A percentile compares a stretch with the other conserved stretches of the same genome.
phyloP scores from a whole-genome alignment of 2,113 vertebrate genomes.

The Sigmodon hispidus region DNA sequence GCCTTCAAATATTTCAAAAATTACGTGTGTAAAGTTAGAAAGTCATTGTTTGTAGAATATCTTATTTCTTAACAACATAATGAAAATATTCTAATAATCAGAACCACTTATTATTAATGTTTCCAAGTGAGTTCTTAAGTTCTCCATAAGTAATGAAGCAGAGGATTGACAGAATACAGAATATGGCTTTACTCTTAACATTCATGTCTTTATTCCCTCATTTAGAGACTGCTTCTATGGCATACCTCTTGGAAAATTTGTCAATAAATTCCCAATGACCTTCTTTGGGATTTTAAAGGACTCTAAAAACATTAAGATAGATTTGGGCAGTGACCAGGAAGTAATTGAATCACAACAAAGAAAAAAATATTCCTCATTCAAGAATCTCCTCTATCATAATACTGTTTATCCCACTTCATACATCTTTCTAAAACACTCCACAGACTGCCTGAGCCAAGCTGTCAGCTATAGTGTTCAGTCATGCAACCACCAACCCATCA shows the following conservation, averaged over 20 bases:
- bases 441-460: conserved; percentile 25
- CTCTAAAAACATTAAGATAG: conserved; percentile 32
- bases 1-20: neutral
- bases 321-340: conserved; percentile 33
- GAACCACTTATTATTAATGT: neutral
- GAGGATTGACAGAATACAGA: neutral
- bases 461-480: conserved; percentile 61
- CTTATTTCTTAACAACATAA: neutral
- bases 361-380: conserved; percentile 54
- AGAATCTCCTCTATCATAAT: conserved; percentile 57
- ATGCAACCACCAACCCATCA: conserved; percentile 63
- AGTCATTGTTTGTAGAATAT: neutral
- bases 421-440: conserved; percentile 66
- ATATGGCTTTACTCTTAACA: neutral
- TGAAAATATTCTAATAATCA: neutral
- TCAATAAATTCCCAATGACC: neutral
- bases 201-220: conserved; percentile 12
- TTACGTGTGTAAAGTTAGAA: neutral
- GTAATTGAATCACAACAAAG: conserved; percentile 56
- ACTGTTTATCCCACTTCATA: conserved; percentile 52
- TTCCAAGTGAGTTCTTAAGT: neutral
- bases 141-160: conserved; percentile 10
- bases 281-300: conserved; percentile 5
- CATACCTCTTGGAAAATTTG: neutral
- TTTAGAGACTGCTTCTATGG: neutral